These are phyloP conservation scores for Euschistus heros DNA, from an alignment of 1,140 invertebrate genomes.

Conservation along the genomic window DNA sequence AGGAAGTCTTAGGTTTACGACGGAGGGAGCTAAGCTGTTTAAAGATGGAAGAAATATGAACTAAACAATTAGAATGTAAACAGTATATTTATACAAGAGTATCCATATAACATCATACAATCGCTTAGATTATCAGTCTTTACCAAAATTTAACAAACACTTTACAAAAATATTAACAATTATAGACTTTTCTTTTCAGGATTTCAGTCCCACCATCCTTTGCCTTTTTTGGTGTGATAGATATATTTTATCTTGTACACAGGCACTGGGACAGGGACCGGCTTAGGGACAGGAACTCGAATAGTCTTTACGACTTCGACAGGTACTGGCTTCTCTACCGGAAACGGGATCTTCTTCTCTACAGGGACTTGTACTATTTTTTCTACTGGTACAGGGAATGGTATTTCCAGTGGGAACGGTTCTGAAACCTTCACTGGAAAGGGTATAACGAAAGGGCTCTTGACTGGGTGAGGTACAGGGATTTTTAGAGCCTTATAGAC, in stretches of 20 bases:
- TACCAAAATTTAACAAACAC: too few species aligned
- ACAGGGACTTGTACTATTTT: constrained; percentile 28
- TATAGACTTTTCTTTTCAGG: too few species aligned
- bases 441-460: constrained; percentile 25
- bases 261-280: constrained; percentile 29
- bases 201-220: too few species aligned
- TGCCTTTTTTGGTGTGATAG: constrained; percentile 24
- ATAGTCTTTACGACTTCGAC: constrained; percentile 30
- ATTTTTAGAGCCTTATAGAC: constrained; percentile 26
- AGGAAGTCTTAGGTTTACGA: too few species aligned
- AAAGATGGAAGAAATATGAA: too few species aligned
- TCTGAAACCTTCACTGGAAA: constrained; percentile 28
- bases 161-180: too few species aligned
- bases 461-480: constrained; percentile 24
- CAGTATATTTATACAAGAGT: too few species aligned
- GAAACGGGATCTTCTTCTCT: constrained; percentile 30
- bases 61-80: too few species aligned
- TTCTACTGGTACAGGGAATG: constrained; percentile 26
- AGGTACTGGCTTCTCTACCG: constrained; percentile 30
- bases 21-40: too few species aligned
- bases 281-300: constrained; percentile 29
- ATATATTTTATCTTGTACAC: constrained; percentile 30
- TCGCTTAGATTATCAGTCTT: too few species aligned
- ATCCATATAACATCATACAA: too few species aligned
- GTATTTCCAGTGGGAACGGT: constrained; percentile 21